Conservation (phyloP, 2,113 vertebrate genomes). For the Gasterosteus aculeatus region DNA sequence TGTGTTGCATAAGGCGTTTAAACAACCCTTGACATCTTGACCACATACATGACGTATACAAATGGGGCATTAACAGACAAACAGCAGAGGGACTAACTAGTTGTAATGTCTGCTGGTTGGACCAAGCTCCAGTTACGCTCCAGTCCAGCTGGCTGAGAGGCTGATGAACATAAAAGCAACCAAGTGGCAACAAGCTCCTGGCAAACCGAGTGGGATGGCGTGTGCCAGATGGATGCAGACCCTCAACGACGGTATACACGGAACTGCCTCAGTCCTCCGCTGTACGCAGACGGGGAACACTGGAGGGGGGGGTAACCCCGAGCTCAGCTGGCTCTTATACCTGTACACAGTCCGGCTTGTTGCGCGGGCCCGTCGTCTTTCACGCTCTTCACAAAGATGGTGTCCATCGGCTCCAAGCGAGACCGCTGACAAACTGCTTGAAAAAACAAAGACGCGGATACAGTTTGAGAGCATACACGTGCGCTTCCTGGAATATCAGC, state of each 20-base stretch:
- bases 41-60: too few species aligned
- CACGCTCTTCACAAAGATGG: conserved; percentile 97
- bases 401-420: conserved; percentile 94
- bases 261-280: neutral
- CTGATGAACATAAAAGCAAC: too few species aligned
- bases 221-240: neutral
- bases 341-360: conserved; percentile 90
- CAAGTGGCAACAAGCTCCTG: too few species aligned
- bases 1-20: too few species aligned
- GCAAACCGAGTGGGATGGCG: neutral
- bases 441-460: conserved; percentile 9
- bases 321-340: conserved; percentile 72
- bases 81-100: too few species aligned
- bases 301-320: neutral
- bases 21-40: too few species aligned
- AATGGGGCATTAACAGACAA: too few species aligned
- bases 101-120: too few species aligned
- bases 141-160: too few species aligned
- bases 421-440: conserved; percentile 67
- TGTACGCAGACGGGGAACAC: too few species aligned
- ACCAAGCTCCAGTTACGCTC: too few species aligned
- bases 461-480: neutral
- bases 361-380: conserved; percentile 91
- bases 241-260: neutral
- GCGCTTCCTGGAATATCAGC: neutral